Conservation (phyloP, 53 echinoderm and acorn worm species). For the Temnopleurus reevesii region DNA sequence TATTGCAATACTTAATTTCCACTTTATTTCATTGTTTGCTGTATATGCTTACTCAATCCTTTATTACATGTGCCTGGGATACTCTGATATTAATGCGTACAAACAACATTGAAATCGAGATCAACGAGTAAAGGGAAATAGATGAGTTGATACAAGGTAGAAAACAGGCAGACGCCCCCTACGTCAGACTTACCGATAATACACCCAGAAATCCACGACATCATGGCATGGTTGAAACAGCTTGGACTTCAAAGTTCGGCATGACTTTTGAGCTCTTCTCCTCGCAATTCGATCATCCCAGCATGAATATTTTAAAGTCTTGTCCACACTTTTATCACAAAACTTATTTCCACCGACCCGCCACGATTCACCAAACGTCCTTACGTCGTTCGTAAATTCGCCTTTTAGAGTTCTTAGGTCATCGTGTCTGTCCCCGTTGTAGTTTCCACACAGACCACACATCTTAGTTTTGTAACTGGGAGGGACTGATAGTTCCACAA, state of each 20-base stretch:
- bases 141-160: neutral
- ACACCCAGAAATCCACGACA: constrained; percentile 79
- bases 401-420: constrained; percentile 81
- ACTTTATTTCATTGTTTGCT: too few relatives aligned
- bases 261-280: constrained; percentile 73
- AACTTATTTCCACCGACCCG: constrained; percentile 74
- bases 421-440: constrained; percentile 82
- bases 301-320: constrained; percentile 70
- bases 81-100: too few relatives aligned
- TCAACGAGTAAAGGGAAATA: neutral
- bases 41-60: too few relatives aligned
- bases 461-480: constrained; percentile 79
- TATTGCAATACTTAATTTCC: too few relatives aligned
- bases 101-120: too few relatives aligned
- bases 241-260: constrained; percentile 74
- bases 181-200: constrained; percentile 78
- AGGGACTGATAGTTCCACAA: constrained; percentile 79
- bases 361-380: constrained; percentile 90
- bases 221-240: constrained; percentile 74
- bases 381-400: constrained; percentile 62
- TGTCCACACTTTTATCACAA: constrained; percentile 67
- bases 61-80: too few relatives aligned
- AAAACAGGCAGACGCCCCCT: neutral
- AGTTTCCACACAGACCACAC: constrained; percentile 98
- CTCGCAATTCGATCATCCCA: constrained; percentile 64